Evolutionary conservation across 2,113 vertebrate genomes (phyloP).

Genomic region (Phainopepla nitens): DNA sequence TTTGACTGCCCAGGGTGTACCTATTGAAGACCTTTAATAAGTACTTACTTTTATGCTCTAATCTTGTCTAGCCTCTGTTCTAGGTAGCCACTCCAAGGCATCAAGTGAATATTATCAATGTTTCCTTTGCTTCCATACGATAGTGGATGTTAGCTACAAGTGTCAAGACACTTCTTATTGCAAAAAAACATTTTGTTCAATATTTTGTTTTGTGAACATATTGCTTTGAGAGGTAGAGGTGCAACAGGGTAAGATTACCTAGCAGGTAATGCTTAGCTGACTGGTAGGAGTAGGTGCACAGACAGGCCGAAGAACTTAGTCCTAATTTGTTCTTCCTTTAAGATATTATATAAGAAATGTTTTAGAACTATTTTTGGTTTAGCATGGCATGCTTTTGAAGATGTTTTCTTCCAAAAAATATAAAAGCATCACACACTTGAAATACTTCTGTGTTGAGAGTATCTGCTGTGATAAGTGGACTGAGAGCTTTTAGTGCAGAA

Average conservation of each 20-base stretch:
- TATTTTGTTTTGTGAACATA: not conserved
- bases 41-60: not conserved
- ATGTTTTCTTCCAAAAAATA: not conserved
- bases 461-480: not conserved
- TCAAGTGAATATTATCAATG: not conserved
- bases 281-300: not conserved
- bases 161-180: not conserved
- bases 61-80: not conserved
- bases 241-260: not conserved
- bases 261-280: not conserved
- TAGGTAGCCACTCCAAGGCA: not conserved
- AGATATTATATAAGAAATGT: not conserved
- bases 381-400: not conserved
- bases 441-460: not conserved
- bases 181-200: not conserved
- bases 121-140: not conserved
- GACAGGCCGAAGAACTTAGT: not conserved
- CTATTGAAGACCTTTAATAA: not conserved
- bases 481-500: not conserved
- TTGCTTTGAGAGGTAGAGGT: not conserved
- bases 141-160: not conserved
- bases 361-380: not conserved
- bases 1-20: not conserved
- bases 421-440: not conserved
- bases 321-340: not conserved